Evolutionary conservation across 1,140 invertebrate genomes (phyloP), one percentile per base, ranked within the genome.

Genomic region (Onthophagus taurus): DNA sequence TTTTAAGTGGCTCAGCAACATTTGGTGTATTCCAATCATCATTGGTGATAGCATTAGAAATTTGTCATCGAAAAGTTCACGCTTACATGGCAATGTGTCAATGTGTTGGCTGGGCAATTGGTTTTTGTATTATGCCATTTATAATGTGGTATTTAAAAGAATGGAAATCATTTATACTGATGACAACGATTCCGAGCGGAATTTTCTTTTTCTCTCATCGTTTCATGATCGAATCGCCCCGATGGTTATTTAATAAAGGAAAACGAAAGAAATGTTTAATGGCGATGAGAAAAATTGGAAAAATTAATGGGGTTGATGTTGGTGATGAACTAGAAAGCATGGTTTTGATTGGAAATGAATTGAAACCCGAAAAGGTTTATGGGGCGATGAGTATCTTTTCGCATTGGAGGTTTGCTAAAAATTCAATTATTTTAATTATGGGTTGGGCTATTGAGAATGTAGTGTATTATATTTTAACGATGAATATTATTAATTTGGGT

Each of bases 201-300:
- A 2, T 54, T 7, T 60, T 58, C 37, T 30, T 62, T 16, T 51
- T 60, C 9, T 45, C 43, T 45, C 34, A 12, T 45, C 76, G 74
- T 63, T 72, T 67, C 48, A 63, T 74, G 45, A 71, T 76, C 43
- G 75, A 77, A 65, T 77, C 75, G 17, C 74, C 75, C 3, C 63
- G 79, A 45, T 84, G 81, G 81, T 61, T 81, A 34, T 72, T 78
- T 48, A 72, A 72, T 37, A 69, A 72, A 51, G 75, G 74, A 7
- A 70, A 72, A 46, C 62, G 64, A 26, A 54, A 73, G 31, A 67
- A 75, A 48, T 76, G 77, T 48, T 58, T 79, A 12, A 62, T 71
- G 35, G 68, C 72, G 47, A 55, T 83, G 12, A 63, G 68, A 29
- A 69, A 59, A 44, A 80, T 85, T 54, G 80, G 79, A 29, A 72